Evolutionary conservation across 2,797 vertebrate species (phyloP).

Genomic region (Helarctos malayanus): DNA sequence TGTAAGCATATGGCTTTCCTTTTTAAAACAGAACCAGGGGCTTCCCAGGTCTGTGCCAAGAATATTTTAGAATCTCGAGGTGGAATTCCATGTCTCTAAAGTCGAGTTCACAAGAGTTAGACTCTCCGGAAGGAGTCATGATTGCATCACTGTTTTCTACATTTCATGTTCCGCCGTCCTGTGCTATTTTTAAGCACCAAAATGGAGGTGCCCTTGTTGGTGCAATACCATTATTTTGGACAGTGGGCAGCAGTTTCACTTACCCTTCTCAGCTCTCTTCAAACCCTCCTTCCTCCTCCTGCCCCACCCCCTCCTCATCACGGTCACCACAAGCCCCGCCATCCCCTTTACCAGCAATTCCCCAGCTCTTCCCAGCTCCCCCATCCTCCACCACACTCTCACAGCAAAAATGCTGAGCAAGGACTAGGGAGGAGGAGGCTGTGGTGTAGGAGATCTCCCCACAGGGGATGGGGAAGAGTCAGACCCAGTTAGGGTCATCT

Average conservation of each 20-base stretch:
- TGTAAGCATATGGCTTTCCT: slow-evolving; percentile 23
- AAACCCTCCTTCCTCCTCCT: background rate
- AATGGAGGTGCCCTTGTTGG: slow-evolving; percentile 8
- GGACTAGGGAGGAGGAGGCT: background rate
- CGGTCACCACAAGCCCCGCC: background rate
- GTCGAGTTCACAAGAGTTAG: slow-evolving; percentile 30
- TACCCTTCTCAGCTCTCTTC: background rate
- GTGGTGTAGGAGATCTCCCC: background rate
- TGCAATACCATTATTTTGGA: slow-evolving; percentile 9
- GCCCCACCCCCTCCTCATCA: background rate
- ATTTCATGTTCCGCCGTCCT: background rate
- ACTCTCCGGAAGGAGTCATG: background rate
- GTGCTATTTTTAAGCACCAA: slow-evolving; percentile 47
- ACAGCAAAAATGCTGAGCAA: background rate
- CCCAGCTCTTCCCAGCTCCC: background rate
- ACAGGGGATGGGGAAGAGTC: background rate
- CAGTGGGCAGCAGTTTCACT: background rate
- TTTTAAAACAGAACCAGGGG: background rate
- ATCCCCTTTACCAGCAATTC: background rate
- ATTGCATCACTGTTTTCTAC: background rate
- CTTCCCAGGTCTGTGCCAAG: background rate
- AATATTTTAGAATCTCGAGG: slow-evolving; percentile 46
- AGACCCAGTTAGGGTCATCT: background rate
- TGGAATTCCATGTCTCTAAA: background rate
- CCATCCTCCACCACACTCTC: background rate